These are phyloP conservation scores for Perdita meconis DNA, from an alignment of 2,888 invertebrate species.

Conservation along the genomic window DNA sequence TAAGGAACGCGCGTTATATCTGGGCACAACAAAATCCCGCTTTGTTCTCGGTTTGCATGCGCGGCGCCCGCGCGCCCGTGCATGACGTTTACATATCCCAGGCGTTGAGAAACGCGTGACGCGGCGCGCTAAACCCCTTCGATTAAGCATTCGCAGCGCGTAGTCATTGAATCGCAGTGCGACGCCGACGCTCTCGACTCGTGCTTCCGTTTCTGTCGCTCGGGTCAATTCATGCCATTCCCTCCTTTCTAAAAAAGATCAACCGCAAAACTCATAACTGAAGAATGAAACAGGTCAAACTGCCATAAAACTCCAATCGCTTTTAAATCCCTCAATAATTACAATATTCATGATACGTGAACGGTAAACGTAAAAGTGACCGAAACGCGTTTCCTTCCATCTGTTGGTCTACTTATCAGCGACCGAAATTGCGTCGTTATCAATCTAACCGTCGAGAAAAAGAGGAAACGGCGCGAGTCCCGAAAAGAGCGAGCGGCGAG, in stretches of 20 bases:
- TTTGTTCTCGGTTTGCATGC: conserved; percentile 43
- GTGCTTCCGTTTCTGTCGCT: conserved; percentile 7
- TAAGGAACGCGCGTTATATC: conserved; percentile 29
- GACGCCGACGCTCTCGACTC: conserved; percentile 2
- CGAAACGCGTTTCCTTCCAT: too few species aligned
- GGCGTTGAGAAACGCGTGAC: conserved; percentile 49
- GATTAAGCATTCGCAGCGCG: conserved; percentile 42
- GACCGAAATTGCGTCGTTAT: too few species aligned
- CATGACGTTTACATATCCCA: conserved; percentile 27
- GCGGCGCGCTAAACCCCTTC: conserved; percentile 51
- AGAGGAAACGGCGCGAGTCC: neutral
- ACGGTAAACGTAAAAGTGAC: too few species aligned
- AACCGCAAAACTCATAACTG: too few species aligned
- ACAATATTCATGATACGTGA: too few species aligned
- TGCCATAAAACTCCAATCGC: too few species aligned
- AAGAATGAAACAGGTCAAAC: too few species aligned
- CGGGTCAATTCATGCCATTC: neutral
- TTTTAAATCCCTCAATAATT: too few species aligned
- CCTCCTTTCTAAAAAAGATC: neutral
- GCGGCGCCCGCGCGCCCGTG: conserved; percentile 32
- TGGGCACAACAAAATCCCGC: conserved; percentile 31
- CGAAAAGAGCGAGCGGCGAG: neutral
- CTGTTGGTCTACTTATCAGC: too few species aligned
- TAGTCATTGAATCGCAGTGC: conserved; percentile 40
- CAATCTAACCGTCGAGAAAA: too few species aligned